Percentiles rank a stretch among this genome's conserved stretches.
Conservation (phyloP, 2,797 vertebrate genomes). For the Rhinophrynus dorsalis region DNA sequence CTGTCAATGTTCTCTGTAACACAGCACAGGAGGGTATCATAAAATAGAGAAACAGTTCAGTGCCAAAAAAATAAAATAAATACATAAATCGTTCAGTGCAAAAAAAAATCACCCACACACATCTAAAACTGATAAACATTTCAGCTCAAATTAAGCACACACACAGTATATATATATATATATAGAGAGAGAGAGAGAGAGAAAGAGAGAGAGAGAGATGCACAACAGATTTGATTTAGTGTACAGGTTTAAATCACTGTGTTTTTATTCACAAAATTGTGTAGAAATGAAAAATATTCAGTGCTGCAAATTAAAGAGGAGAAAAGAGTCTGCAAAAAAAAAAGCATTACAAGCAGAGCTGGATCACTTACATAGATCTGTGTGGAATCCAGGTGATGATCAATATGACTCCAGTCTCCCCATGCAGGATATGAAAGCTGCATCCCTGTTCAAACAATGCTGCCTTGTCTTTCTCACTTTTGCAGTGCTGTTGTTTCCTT, state of each 20-base stretch:
- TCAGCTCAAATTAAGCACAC: too few species aligned
- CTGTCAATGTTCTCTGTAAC: constrained; percentile 8
- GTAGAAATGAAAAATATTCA: background rate
- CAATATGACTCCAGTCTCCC: constrained; percentile 21
- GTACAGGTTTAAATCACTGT: background rate
- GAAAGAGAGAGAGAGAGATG: too few species aligned
- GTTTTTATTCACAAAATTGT: background rate
- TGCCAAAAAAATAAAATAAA: background rate
- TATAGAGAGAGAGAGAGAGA: too few species aligned
- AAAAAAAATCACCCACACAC: background rate
- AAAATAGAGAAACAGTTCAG: background rate
- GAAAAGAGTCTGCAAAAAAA: background rate
- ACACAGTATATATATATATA: too few species aligned
- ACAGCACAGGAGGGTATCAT: background rate
- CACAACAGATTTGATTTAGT: background rate
- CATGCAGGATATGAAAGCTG: constrained; percentile 31
- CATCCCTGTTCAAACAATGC: constrained; percentile 39
- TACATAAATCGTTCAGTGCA: background rate
- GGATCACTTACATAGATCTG: constrained; percentile 33
- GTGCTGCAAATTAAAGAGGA: background rate
- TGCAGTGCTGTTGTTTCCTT: constrained; percentile 29
- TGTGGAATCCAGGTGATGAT: constrained; percentile 22
- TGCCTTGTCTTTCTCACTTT: constrained; percentile 39
- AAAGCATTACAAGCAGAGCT: background rate
- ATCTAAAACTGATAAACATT: background rate